Evolutionary conservation across 2,113 vertebrate genomes (phyloP).

Genomic region (Mastomys coucha): DNA sequence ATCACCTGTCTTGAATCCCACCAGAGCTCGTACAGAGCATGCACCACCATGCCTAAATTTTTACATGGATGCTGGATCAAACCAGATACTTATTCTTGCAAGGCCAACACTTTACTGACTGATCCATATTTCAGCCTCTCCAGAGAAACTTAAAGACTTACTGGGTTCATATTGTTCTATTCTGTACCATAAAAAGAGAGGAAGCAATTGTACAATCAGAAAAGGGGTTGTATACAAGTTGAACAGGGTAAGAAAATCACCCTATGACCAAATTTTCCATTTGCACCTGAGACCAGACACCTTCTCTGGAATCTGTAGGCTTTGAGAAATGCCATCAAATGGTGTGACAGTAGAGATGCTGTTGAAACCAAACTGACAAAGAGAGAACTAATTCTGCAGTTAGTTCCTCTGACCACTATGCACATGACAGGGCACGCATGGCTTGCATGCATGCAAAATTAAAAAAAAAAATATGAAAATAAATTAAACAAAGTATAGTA

Average conservation of each 20-base stretch:
- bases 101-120: neutral
- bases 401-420: too few relatives aligned
- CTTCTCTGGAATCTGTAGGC: neutral
- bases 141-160: slow-evolving; percentile 37
- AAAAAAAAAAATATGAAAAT: neutral
- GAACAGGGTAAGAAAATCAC: neutral
- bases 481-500: neutral
- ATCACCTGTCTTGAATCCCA: neutral
- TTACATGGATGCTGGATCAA: neutral
- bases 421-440: too few relatives aligned
- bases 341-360: neutral
- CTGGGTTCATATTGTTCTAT: slow-evolving; percentile 39
- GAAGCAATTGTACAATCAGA: neutral
- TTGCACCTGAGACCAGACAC: neutral
- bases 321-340: neutral
- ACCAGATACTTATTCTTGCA: neutral
- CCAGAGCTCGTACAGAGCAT: neutral
- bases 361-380: neutral
- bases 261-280: neutral
- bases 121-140: neutral
- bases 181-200: neutral
- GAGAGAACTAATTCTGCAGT: neutral
- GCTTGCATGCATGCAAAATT: neutral
- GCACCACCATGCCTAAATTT: neutral
- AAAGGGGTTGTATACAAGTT: neutral